Evolutionary conservation across 2,113 vertebrate genomes (phyloP), one percentile per base, ranked within the genome.

Genomic region (Rissa tridactyla): DNA sequence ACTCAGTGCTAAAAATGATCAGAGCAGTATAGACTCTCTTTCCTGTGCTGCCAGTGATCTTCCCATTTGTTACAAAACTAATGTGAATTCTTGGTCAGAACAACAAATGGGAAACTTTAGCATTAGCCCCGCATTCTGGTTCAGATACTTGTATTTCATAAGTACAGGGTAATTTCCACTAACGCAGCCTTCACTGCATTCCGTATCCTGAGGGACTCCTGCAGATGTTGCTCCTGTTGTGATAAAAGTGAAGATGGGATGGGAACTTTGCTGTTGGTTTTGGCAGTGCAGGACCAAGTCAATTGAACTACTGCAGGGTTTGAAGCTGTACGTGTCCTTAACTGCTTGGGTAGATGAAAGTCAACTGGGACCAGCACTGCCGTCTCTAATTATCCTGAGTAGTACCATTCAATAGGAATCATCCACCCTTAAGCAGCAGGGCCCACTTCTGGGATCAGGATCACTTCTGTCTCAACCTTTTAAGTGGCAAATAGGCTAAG

Each of bases 251-350:
- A 57, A 61, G 66, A n/a, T 9, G 23, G 71, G 66, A n/a, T 9
- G 23, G 71, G 70, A 94, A 62, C 42, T 94, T 26, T 61, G 71
- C 51, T 5, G 0, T 11, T 46, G 58, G 58, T 66, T 88, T 88
- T 1, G 1, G 61, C 73, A 86, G 36, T 0, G 0, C 17, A 4
- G 4, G 47, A 88, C 76, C 62, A 46, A 82, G 54, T 9, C 58
- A 44, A 4, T 0, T 18, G 42, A 65, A 54, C 36, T 42, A n/a
- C 21, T n/a, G 49, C 58, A 52, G 49, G 30, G 36, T 57, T 79
- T 89, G 86, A 95, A 90, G 38, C 30, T 80, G 46, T 51, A 13
- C 58, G 34, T 5, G 13, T 79, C 69, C 57, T 34, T 49, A 75
- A 55, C 57, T 79, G 65, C 69, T 91, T 62, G 78, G 38, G 17